phyloP scores from a whole-genome alignment of 2,113 vertebrate genomes.

The Calonectris borealis region DNA sequence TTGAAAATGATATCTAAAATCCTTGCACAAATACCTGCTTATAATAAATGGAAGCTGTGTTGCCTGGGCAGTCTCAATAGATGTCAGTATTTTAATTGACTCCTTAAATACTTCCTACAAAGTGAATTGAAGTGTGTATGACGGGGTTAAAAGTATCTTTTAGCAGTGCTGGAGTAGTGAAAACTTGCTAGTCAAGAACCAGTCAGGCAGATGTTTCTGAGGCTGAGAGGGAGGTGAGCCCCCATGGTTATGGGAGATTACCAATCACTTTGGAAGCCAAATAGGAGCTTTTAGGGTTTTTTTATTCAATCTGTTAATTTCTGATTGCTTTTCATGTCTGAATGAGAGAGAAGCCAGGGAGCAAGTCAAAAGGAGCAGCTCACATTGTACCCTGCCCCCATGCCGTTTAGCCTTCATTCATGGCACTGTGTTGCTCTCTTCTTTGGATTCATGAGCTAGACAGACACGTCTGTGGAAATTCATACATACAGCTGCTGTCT shows the following conservation, averaged over 20 bases:
- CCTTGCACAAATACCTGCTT: not conserved
- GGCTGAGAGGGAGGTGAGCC: not conserved
- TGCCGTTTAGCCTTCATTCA: not conserved
- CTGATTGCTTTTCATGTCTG: not conserved
- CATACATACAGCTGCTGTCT: not conserved
- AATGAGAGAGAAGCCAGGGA: not conserved
- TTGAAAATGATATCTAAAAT: not conserved
- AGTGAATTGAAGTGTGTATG: not conserved
- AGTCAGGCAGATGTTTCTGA: not conserved
- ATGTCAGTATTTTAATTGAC: not conserved
- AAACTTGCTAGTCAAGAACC: not conserved
- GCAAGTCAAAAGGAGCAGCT: not conserved
- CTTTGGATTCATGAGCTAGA: not conserved
- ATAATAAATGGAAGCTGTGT: not conserved
- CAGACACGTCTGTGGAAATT: not conserved
- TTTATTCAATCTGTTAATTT: not conserved
- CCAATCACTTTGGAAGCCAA: not conserved
- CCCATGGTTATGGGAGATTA: not conserved
- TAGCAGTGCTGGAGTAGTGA: not conserved
- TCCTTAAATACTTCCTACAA: not conserved
- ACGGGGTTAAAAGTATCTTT: not conserved
- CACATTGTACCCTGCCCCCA: not conserved
- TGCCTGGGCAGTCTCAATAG: not conserved
- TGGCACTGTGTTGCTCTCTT: not conserved
- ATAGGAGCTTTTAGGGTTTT: not conserved